Evolutionary conservation across 1,140 invertebrate genomes (phyloP), one percentile per base, ranked within the genome.

Genomic region (Zaprionus lachaisei): DNA sequence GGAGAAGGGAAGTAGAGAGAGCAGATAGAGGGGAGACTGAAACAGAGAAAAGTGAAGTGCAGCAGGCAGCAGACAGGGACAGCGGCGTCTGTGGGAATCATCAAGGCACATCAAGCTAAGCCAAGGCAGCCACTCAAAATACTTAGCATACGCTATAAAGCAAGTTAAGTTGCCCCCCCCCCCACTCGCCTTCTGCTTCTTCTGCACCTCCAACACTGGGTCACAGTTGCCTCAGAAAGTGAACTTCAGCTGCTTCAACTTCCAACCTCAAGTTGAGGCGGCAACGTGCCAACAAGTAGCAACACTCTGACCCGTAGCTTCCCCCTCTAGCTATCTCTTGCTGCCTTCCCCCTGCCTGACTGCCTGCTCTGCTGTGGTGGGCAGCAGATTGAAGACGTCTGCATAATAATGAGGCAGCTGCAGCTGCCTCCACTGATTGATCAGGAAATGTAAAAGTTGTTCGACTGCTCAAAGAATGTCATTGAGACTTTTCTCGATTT

Each of bases 391-490:
- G 65, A 57, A 62, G 72, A 55, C 51, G 62, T 86, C 78, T 89
- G 83, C 83, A 86, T 87, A 85, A 85, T 83, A 78, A 70, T 61
- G 49, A 41, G 28, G 65, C 41, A 47, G 41, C 20, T 75, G 82
- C 80, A 83, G 44, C 72, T 20, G 20, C 20, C 20, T 20, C 20
- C 20, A 20, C 20, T 20, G 20, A 20, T 20, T 74, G 61, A 56
- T 67, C 61, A 60, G 51, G 71, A 75, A 83, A 81, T 87, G 84
- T 89, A 89, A 89, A 89, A 89, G 84, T 90, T 90, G 84, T 79
- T 65, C 63, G 65, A 89, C 84, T 58, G 79, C 65, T 90, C 58
- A 51, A 83, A 87, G 84, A 83, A 83, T 89, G 79, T 79, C 80
- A 79, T 79, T 81, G 67, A 75, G 41, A 79, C 24, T 65, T 38